Evolutionary conservation across 2,888 invertebrate genomes (phyloP), one percentile per base, ranked within the genome.

Genomic region (Cynaeus angustus): DNA sequence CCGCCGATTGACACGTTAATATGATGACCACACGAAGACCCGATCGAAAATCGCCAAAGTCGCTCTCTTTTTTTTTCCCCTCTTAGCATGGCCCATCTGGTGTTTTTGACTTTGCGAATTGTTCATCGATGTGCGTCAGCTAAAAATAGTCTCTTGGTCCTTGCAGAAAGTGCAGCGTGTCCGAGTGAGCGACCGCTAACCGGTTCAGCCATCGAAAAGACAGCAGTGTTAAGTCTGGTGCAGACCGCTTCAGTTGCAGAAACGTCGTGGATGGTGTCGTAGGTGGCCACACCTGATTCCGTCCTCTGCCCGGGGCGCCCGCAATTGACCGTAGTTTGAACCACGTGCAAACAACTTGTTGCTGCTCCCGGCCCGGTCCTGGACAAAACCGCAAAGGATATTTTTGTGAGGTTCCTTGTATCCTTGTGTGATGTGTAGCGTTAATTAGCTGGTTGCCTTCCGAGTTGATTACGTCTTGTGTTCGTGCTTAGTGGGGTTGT

Each of bases 311-410:
- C 64, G 65, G 58, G 69, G 72, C 64, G 70, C 62, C 55, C 62
- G 50, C 48, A 48, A 9, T 37, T 50, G 50, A 50, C 65, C 59
- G 61, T 37, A 41, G 28, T 28, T 58, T 21, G 46, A 41, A 72
- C 74, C 76, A 78, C 79, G 78, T 76, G 79, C 76, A 64, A 55
- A 53, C 78, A 78, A 80, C 80, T 79, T 80, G 81, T 80, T 81
- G 81, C 78, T 74, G 66, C 74, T 73, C 13, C 52, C 43, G 61
- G 59, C 59, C 53, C 46, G 37, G 48, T 48, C 58, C 48, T 33
- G 41, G 28, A 53, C 48, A 30, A 61, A 45, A 58, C 37, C 38
- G 21, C 62, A 16, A 41, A 45, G 43, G 52, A 30, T 13, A 53
- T 53, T 64, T 64, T 64, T 53, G 21, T 21, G 41, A 33, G 30